These are phyloP conservation scores for Oopsacas minuta DNA, from an alignment of 37 sponge, comb jelly and placozoan genomes.

Conservation along the genomic window DNA sequence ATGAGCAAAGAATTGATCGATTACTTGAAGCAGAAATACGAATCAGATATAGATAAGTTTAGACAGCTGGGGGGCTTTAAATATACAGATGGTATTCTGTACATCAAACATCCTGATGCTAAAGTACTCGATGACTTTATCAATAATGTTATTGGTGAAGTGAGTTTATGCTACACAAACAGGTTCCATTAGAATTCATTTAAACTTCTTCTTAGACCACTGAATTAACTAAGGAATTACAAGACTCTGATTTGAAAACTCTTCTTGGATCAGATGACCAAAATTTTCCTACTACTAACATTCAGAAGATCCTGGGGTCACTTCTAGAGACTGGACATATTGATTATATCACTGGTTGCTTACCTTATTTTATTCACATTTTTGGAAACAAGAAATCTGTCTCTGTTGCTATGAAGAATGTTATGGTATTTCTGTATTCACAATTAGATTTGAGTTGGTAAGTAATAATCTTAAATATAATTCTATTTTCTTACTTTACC, in stretches of 20 bases:
- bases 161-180: too few species aligned
- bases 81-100: background rate
- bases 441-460: background rate
- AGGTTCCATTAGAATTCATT: too few species aligned
- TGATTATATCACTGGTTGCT: background rate
- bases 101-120: background rate
- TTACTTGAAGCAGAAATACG: background rate
- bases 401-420: background rate
- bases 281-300: background rate
- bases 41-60: background rate
- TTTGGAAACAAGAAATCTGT: background rate
- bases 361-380: background rate
- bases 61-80: background rate
- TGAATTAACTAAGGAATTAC: too few species aligned
- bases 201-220: too few species aligned
- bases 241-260: background rate
- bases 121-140: background rate
- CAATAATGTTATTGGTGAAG: background rate
- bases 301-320: background rate
- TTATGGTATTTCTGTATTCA: background rate
- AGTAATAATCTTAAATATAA: background rate
- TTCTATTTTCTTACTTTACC: background rate
- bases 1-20: background rate
- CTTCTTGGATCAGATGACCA: background rate
- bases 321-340: background rate